Conservation (phyloP, 2,797 vertebrate genomes). For the Loriculus beryllinus region DNA sequence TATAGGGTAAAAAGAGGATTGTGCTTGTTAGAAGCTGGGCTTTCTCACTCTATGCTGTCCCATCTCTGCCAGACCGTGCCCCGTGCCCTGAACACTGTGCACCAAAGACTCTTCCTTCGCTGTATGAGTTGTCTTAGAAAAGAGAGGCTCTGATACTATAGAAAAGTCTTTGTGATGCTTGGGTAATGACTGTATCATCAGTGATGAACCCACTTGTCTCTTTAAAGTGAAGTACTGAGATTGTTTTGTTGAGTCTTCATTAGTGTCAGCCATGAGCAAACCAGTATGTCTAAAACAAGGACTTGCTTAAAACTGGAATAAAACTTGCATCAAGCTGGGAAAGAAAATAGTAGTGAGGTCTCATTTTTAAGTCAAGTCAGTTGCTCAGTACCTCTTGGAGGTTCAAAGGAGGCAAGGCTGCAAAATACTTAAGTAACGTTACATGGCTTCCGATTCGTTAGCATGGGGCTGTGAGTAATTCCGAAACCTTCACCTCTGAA, state of each 20-base stretch:
- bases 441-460: neutral
- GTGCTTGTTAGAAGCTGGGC: neutral
- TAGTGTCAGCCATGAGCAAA: neutral
- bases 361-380: neutral
- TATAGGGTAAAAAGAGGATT: neutral
- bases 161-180: neutral
- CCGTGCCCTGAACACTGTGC: neutral
- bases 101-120: neutral
- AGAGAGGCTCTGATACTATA: neutral
- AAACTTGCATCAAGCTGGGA: neutral
- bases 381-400: neutral
- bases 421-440: neutral
- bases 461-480: neutral
- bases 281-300: neutral
- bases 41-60: neutral
- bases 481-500: neutral
- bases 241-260: neutral
- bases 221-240: neutral
- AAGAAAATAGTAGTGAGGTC: neutral
- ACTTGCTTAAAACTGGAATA: neutral
- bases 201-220: neutral
- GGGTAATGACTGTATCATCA: neutral
- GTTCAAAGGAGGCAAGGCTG: neutral
- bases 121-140: neutral
- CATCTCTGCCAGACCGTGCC: neutral